Base-by-base conservation (phyloP, 1,140 invertebrate genomes). In the Monomorium pharaonis region DNA sequence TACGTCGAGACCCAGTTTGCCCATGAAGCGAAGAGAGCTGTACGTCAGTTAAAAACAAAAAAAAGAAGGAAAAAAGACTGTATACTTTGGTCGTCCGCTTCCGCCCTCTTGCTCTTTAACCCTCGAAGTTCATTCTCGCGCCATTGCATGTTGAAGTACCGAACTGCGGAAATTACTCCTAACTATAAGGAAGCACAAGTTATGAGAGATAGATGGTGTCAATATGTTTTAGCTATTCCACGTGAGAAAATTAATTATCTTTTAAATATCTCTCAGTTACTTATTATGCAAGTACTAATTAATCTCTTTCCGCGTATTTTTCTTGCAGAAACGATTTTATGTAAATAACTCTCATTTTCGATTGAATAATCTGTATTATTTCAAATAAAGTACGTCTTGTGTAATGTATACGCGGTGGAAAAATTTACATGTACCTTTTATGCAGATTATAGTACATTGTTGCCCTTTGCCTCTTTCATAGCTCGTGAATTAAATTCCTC, bases 81-180 rank as follows among this genome's bases (percentile, higher is more conserved):
- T 37, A 44, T 74, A 81, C 78, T 81, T 70, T 56, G 49, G 49
- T 72, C 37, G 67, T 24, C 42, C 37, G 56, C 24, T 60, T 74
- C 14, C 24, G 18, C 24, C 58, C 78, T 74, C 37, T 83, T 72
- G 24, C 78, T 74, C 37, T 47, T 74, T 44, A 83, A 83, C 51
- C 54, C 65, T 72, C 49, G 18, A 58, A 83, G 78, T 74, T 83
- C 33, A 83, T 83, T 81, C 24, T 37, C 78, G 51, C 49, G 16
- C 4, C 18, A 24, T 81, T 58, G 51, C 49, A 33, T 33, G 49
- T 24, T n/a, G 18, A 72, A 81, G 49, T 33, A 72, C n/a, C 37
- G 24, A 74, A 74, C 37, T 74, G 24, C 18, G 30, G 30, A 83
- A 58, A 83, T 72, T 58, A 72, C 37, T 74, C 18, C 27, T 21